Percentiles rank a stretch among this genome's conserved stretches.
Conservation (phyloP, 2,113 vertebrate genomes). For the Clinocottus analis region DNA sequence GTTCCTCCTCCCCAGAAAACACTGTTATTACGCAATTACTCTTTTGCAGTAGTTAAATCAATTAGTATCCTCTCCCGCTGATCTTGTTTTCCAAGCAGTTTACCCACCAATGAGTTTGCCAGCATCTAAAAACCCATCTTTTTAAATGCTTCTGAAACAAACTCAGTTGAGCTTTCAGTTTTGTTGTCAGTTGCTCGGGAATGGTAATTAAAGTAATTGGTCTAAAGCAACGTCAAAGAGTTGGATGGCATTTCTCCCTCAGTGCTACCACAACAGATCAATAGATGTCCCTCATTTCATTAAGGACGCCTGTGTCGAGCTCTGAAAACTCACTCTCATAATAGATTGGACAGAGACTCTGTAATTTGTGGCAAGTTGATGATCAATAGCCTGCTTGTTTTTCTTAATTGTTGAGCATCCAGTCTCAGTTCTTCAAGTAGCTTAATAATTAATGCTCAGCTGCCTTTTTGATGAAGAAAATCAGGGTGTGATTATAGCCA, state of each 20-base stretch:
- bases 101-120: slow-evolving; percentile 45
- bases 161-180: slow-evolving; percentile 54
- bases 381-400: slow-evolving; percentile 74
- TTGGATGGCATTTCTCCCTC: slow-evolving; percentile 52
- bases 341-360: slow-evolving; percentile 57
- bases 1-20: slow-evolving; percentile 22
- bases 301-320: slow-evolving; percentile 67
- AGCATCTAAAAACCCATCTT: slow-evolving; percentile 43
- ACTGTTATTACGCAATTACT: slow-evolving; percentile 51
- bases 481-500: slow-evolving; percentile 11
- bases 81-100: slow-evolving; percentile 62
- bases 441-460: slow-evolving; percentile 57
- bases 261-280: slow-evolving; percentile 67
- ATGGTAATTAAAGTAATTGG: slow-evolving; percentile 72
- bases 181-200: slow-evolving; percentile 38
- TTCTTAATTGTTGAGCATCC: slow-evolving; percentile 57
- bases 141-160: slow-evolving; percentile 53
- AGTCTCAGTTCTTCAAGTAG: slow-evolving; percentile 40
- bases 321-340: slow-evolving; percentile 61
- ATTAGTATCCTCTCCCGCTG: slow-evolving; percentile 44
- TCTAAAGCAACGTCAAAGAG: slow-evolving; percentile 50
- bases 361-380: slow-evolving; percentile 71
- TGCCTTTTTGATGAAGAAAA: slow-evolving; percentile 32
- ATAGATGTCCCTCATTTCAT: slow-evolving; percentile 79
- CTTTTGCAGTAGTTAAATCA: slow-evolving; percentile 49